Conservation (phyloP, 2,113 vertebrate genomes). For the Muntiacus reevesi region DNA sequence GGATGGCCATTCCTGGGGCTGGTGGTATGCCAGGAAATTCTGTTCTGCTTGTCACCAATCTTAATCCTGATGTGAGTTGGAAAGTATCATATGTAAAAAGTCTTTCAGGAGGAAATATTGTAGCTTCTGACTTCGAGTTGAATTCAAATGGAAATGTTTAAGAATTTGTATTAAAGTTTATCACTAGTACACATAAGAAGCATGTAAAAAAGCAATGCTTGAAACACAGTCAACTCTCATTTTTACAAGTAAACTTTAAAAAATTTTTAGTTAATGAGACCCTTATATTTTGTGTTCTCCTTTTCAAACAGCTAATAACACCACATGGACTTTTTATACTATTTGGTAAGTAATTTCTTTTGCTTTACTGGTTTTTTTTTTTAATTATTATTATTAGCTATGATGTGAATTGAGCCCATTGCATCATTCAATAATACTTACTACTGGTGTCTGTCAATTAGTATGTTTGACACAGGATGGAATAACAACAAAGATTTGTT, state of each 20-base stretch:
- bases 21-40: constrained; percentile 75
- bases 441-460: background rate
- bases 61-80: constrained; percentile 88
- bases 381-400: background rate
- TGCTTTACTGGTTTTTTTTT: background rate
- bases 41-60: constrained; percentile 88
- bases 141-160: constrained; percentile 34
- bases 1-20: constrained; percentile 73
- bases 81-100: background rate
- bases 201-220: background rate
- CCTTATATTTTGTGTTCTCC: constrained; percentile 65
- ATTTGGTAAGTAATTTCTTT: constrained; percentile 87
- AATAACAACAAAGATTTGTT: background rate
- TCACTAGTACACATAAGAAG: background rate
- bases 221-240: background rate
- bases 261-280: constrained; percentile 29
- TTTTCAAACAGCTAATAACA: constrained; percentile 86
- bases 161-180: constrained; percentile 1
- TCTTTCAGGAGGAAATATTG: background rate
- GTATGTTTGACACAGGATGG: background rate
- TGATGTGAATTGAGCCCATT: constrained; percentile 16
- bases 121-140: background rate
- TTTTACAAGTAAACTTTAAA: background rate
- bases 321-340: constrained; percentile 90
- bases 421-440: constrained; percentile 30